A percentile compares a stretch with the other conserved stretches of the same genome.
phyloP scores from a whole-genome alignment of 2,797 vertebrate genomes.

The Gambelia wislizenii region DNA sequence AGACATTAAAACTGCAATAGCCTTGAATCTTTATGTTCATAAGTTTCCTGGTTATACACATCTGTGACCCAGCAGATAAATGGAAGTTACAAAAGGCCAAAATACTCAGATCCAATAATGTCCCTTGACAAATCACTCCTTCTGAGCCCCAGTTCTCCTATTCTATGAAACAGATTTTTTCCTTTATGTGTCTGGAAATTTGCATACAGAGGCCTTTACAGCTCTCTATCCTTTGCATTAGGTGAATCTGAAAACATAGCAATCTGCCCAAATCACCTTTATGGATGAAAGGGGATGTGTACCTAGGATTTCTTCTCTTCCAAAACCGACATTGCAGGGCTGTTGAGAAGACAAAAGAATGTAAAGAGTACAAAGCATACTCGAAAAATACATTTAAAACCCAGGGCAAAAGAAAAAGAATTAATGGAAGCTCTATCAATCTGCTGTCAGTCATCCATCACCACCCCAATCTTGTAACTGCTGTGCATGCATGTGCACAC shows the following conservation, averaged over 20 bases:
- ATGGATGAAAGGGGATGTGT: background rate
- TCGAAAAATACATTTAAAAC: background rate
- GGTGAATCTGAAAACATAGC: background rate
- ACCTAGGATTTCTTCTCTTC: background rate
- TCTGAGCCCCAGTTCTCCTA: background rate
- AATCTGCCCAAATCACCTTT: background rate
- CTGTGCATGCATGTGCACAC: too few species aligned
- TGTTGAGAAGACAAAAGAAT: conserved; percentile 1
- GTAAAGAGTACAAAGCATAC: background rate
- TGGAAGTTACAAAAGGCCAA: background rate
- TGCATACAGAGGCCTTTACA: background rate
- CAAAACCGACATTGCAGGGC: background rate
- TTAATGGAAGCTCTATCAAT: background rate
- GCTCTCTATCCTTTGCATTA: background rate
- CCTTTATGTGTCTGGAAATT: background rate
- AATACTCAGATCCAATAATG: background rate
- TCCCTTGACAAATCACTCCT: background rate
- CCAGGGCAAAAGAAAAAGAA: background rate
- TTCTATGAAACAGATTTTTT: background rate
- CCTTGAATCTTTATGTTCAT: background rate
- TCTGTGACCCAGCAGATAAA: background rate
- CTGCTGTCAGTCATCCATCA: background rate
- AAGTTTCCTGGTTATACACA: background rate
- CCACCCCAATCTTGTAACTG: background rate
- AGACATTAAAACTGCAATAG: background rate